Evolutionary conservation across 2,888 invertebrate species (phyloP).

Genomic region (Seladonia tumulorum): DNA sequence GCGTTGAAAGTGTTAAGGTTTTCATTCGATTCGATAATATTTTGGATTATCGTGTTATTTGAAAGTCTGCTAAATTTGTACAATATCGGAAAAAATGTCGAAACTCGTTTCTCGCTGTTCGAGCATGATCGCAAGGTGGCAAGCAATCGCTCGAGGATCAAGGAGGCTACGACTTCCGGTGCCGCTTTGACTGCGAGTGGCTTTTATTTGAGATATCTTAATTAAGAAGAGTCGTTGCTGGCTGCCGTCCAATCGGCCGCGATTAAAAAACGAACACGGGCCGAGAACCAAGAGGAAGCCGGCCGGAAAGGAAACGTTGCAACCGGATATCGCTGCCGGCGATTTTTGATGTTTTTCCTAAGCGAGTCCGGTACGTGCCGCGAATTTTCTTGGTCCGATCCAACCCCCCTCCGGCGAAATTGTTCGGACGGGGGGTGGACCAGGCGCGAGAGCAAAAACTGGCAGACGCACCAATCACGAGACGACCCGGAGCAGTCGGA

Average conservation of each 20-base stretch:
- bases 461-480: slow-evolving; percentile 57
- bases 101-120: too few relatives aligned
- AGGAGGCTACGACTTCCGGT: slow-evolving; percentile 11
- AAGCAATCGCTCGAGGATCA: not conserved
- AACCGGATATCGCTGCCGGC: slow-evolving; percentile 52
- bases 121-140: not conserved
- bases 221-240: slow-evolving; percentile 38
- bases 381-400: slow-evolving; percentile 43
- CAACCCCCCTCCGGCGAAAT: slow-evolving; percentile 32
- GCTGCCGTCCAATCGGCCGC: slow-evolving; percentile 42
- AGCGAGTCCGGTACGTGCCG: slow-evolving; percentile 56
- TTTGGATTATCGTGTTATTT: too few relatives aligned
- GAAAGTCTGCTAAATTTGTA: too few relatives aligned
- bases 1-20: too few relatives aligned
- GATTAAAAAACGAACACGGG: slow-evolving; percentile 25
- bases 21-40: too few relatives aligned
- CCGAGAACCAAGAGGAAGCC: not conserved
- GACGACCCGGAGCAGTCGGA: slow-evolving; percentile 29
- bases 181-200: slow-evolving; percentile 31
- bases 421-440: slow-evolving; percentile 33
- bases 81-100: too few relatives aligned
- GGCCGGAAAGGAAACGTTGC: slow-evolving; percentile 17
- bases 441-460: slow-evolving; percentile 47
- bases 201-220: slow-evolving; percentile 49
- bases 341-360: slow-evolving; percentile 63